Conservation (phyloP, 2,888 invertebrate genomes). For the Luperina testacea region DNA sequence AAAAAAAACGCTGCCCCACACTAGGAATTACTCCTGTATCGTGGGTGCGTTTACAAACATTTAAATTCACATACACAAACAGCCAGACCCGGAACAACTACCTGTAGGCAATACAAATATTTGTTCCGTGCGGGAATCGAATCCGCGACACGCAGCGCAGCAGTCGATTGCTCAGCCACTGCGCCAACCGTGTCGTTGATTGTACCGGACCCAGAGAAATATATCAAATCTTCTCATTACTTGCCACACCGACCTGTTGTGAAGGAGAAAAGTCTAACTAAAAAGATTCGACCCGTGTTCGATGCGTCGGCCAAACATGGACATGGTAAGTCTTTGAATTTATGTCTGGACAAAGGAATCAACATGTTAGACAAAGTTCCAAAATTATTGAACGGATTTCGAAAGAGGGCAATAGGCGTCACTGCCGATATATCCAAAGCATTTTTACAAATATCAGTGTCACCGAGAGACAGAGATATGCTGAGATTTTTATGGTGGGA, state of each 20-base stretch:
- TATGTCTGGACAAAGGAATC: background rate
- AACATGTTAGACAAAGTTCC: background rate
- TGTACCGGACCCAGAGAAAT: background rate
- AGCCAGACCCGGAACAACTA: too few species aligned
- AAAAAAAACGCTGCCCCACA: too few species aligned
- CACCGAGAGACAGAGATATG: background rate
- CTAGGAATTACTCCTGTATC: too few species aligned
- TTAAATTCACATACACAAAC: too few species aligned
- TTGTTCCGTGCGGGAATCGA: too few species aligned
- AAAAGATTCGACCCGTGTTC: background rate
- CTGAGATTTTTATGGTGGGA: background rate
- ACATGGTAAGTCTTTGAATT: background rate
- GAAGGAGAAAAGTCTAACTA: background rate
- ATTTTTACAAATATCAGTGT: background rate
- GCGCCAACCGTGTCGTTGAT: too few species aligned
- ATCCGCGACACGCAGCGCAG: too few species aligned
- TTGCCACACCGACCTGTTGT: slow-evolving; percentile 2
- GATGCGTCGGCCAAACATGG: background rate
- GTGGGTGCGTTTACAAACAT: too few species aligned
- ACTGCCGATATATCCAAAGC: background rate
- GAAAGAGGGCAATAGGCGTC: background rate
- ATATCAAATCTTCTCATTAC: background rate
- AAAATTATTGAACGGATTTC: background rate
- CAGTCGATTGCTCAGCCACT: too few species aligned
- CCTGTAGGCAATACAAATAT: too few species aligned